Conservation (phyloP, 2,888 invertebrate genomes). For the Dascillus cervinus region DNA sequence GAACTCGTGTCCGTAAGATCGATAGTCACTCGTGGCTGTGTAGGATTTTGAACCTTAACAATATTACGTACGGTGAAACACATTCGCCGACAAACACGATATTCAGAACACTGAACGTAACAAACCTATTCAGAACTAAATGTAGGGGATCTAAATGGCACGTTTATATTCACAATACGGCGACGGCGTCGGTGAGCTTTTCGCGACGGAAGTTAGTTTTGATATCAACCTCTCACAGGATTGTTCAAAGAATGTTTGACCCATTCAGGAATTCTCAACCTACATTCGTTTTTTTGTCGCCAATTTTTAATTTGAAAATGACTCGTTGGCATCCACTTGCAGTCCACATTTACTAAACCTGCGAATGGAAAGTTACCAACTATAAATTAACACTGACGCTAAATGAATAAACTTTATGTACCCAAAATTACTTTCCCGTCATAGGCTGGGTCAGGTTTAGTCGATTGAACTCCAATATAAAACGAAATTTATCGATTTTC, state of each 20-base stretch:
- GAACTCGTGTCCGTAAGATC: conserved; percentile 13
- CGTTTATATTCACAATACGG: conserved; percentile 11
- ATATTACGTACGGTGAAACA: conserved; percentile 15
- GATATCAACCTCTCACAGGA: conserved; percentile 4
- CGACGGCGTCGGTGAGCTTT: conserved; percentile 8
- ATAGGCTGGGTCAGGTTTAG: conserved; percentile 11
- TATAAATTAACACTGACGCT: too few relatives aligned
- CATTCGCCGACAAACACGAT: conserved; percentile 16
- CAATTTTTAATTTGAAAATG: not conserved
- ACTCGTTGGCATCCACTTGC: too few relatives aligned
- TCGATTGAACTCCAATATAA: conserved; percentile 9
- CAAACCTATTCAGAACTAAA: conserved; percentile 13
- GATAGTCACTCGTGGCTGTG: conserved; percentile 12
- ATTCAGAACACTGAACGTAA: conserved; percentile 16
- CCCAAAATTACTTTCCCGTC: conserved; percentile 18
- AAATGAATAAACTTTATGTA: not conserved
- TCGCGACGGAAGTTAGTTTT: conserved; percentile 14
- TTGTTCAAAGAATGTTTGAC: too few relatives aligned
- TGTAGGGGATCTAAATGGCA: conserved; percentile 14
- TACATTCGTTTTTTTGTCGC: not conserved
- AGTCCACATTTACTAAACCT: not conserved
- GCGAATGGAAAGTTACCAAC: not conserved
- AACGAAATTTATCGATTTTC: conserved; percentile 12
- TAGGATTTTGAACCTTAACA: conserved; percentile 15
- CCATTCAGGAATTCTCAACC: too few relatives aligned